Evolutionary conservation across 1,140 invertebrate genomes (phyloP).

Genomic region (Drosophila arizonae): DNA sequence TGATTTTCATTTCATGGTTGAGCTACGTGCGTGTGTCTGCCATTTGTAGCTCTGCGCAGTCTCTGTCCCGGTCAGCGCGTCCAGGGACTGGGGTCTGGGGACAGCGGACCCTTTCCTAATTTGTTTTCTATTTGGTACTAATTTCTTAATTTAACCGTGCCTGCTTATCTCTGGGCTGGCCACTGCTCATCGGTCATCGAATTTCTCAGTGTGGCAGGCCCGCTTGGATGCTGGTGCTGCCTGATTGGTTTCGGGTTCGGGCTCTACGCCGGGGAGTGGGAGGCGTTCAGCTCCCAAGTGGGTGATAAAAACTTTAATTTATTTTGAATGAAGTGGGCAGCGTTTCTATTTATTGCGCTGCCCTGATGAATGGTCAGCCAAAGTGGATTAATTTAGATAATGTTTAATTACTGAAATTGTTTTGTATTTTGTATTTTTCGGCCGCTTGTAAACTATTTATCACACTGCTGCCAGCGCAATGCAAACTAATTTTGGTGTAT

Average conservation of each 20-base stretch:
- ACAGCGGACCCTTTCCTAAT: conserved; percentile 69
- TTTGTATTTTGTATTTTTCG: conserved; percentile 4
- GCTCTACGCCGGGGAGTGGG: neutral
- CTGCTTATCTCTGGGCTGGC: conserved; percentile 29
- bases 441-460: neutral
- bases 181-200: conserved; percentile 47
- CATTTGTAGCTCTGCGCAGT: conserved; percentile 17
- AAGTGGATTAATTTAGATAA: conserved; percentile 56
- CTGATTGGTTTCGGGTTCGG: conserved; percentile 42
- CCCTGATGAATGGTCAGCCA: conserved; percentile 21
- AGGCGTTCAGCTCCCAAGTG: conserved; percentile 44
- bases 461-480: neutral
- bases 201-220: conserved; percentile 48
- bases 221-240: conserved; percentile 58
- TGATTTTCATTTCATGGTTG: conserved; percentile 62
- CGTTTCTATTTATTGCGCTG: conserved; percentile 27
- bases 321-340: conserved; percentile 56
- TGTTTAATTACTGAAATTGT: conserved; percentile 59
- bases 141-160: conserved; percentile 72
- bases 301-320: conserved; percentile 76
- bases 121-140: conserved; percentile 79
- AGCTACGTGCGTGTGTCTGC: conserved; percentile 17
- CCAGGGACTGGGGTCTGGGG: neutral
- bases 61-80: neutral
- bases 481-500: neutral